phyloP scores from a whole-genome alignment of 2,797 vertebrate genomes.

The Notolabrus celidotus region DNA sequence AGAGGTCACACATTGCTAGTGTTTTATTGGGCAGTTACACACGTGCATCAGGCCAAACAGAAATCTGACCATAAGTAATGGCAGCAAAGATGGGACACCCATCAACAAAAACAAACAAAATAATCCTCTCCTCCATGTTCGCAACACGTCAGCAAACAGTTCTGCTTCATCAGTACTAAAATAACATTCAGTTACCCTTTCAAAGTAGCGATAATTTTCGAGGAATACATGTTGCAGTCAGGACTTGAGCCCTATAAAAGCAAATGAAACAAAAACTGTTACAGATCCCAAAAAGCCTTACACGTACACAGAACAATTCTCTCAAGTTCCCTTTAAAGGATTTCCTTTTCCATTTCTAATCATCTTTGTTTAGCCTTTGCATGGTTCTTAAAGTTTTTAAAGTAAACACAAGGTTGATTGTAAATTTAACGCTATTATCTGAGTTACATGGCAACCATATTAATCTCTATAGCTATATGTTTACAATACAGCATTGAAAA shows the following conservation, averaged over 20 bases:
- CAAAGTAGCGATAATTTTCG: slow-evolving; percentile 27
- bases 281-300: slow-evolving; percentile 53
- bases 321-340: slow-evolving; percentile 42
- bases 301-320: slow-evolving; percentile 49
- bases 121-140: slow-evolving; percentile 33
- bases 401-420: slow-evolving; percentile 45
- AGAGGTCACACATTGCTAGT: slow-evolving; percentile 82
- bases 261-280: slow-evolving; percentile 54
- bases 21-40: slow-evolving; percentile 86
- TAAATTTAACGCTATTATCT: slow-evolving; percentile 52
- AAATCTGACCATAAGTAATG: slow-evolving; percentile 68
- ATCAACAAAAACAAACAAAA: slow-evolving; percentile 36
- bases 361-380: slow-evolving; percentile 34
- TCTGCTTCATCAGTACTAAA: slow-evolving; percentile 36
- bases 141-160: slow-evolving; percentile 13
- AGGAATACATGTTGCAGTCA: slow-evolving; percentile 65
- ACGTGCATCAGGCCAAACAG: slow-evolving; percentile 74
- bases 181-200: slow-evolving; percentile 64
- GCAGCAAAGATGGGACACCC: slow-evolving; percentile 55
- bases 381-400: slow-evolving; percentile 15
- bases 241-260: slow-evolving; percentile 59
- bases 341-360: slow-evolving; percentile 46
- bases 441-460: slow-evolving; percentile 57
- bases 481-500: slow-evolving; percentile 39
- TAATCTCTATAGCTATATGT: slow-evolving; percentile 32